Evolutionary conservation across 2,797 vertebrate genomes (phyloP).

Genomic region (Scleropages formosus): DNA sequence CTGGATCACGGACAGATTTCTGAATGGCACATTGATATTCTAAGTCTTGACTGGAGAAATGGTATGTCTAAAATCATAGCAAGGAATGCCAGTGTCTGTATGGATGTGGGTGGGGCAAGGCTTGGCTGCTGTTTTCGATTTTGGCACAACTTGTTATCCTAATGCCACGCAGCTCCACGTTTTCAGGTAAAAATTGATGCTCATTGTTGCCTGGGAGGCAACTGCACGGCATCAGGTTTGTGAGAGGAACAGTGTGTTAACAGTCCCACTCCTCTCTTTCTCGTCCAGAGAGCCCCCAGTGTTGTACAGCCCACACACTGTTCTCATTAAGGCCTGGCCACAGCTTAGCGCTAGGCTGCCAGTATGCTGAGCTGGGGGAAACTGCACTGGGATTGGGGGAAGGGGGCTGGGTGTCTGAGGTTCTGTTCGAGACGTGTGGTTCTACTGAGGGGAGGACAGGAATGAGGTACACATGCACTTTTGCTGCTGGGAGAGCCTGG

Average conservation of each 20-base stretch:
- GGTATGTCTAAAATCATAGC: too few species aligned
- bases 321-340: slow-evolving; percentile 59
- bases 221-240: not conserved
- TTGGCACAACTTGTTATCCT: not conserved
- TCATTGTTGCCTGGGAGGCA: not conserved
- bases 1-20: too few species aligned
- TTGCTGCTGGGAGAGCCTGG: too few species aligned
- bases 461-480: not conserved
- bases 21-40: too few species aligned
- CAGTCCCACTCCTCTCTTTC: slow-evolving; percentile 17
- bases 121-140: too few species aligned
- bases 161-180: too few species aligned
- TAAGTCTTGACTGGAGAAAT: too few species aligned
- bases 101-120: too few species aligned
- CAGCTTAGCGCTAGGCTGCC: not conserved
- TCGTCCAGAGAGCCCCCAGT: slow-evolving; percentile 23
- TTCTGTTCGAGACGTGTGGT: not conserved
- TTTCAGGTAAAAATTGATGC: not conserved
- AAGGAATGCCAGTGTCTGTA: too few species aligned
- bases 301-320: slow-evolving; percentile 46
- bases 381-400: not conserved
- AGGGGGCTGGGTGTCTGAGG: slow-evolving; percentile 1
- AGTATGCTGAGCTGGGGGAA: slow-evolving; percentile 21
- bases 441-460: slow-evolving; percentile 17
- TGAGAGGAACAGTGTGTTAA: slow-evolving; percentile 9